A percentile compares a stretch with the other conserved stretches of the same genome.
Evolutionary conservation across 2,888 invertebrate species (phyloP).

Genomic region (Chirona hameri): DNA sequence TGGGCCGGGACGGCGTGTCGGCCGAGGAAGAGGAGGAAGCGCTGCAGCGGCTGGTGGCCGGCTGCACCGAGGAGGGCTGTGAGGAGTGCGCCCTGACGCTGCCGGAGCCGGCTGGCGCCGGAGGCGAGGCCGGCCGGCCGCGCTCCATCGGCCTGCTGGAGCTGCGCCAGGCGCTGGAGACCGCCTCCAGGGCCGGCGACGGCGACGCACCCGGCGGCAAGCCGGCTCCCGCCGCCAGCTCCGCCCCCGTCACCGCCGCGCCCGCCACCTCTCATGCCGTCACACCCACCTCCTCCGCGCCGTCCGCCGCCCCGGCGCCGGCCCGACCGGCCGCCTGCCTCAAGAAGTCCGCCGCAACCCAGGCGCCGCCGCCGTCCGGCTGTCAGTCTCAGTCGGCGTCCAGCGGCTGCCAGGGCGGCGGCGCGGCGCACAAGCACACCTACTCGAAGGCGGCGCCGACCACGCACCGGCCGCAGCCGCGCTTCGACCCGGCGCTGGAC

Average conservation of each 20-base stretch:
- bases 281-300: not conserved
- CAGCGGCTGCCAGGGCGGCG: not conserved
- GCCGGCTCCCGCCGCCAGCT: not conserved
- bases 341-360: too few species aligned
- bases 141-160: conserved; percentile 10
- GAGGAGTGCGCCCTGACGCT: not conserved
- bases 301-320: not conserved
- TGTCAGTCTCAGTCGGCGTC: not conserved
- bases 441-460: conserved; percentile 22
- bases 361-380: not conserved
- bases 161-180: conserved; percentile 25
- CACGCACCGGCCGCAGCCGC: conserved; percentile 22
- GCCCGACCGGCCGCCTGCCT: not conserved
- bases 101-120: not conserved
- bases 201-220: not conserved
- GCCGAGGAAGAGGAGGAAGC: conserved; percentile 11
- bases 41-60: conserved; percentile 25
- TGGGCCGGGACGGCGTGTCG: conserved; percentile 1
- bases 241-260: not conserved
- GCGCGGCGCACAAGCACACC: conserved; percentile 7
- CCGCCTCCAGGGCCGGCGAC: not conserved
- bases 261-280: not conserved
- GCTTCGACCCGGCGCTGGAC: conserved; percentile 34
- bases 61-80: conserved; percentile 2
- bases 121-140: not conserved